These are phyloP conservation scores for Trichonephila clavipes DNA, from an alignment of 1,140 invertebrate genomes.

Conservation along the genomic window DNA sequence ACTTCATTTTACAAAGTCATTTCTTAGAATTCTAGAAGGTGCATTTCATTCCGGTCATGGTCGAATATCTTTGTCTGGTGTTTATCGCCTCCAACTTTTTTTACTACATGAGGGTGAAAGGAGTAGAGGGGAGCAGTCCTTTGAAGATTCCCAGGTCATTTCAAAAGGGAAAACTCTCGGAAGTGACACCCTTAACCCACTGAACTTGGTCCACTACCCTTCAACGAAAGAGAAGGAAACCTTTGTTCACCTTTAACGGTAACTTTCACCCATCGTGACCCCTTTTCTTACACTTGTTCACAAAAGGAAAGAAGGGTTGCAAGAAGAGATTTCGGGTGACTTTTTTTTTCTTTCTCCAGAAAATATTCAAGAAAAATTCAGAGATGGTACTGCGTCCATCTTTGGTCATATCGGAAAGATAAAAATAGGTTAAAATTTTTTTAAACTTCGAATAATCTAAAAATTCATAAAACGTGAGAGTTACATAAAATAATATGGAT, in stretches of 20 bases:
- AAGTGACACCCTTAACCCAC: constrained; percentile 64
- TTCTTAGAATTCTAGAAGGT: neutral
- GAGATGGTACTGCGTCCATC: neutral
- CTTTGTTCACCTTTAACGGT: constrained; percentile 22
- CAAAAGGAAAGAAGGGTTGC: neutral
- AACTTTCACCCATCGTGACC: constrained; percentile 27
- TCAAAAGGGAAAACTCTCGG: constrained; percentile 48
- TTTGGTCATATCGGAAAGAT: neutral
- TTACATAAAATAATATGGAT: too few species aligned
- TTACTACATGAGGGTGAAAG: neutral
- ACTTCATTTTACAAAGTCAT: too few species aligned
- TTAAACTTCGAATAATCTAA: too few species aligned
- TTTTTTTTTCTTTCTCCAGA: neutral
- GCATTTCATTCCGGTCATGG: neutral
- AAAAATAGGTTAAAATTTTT: neutral
- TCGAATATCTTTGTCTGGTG: neutral
- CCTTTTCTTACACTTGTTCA: constrained; percentile 12
- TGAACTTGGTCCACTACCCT: constrained; percentile 71
- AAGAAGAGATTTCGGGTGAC: neutral
- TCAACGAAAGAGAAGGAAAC: neutral
- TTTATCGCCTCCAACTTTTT: neutral
- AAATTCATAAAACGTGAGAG: too few species aligned
- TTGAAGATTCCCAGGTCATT: constrained; percentile 7
- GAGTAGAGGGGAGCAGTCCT: neutral
- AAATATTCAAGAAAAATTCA: neutral